Evolutionary conservation across 1,140 invertebrate genomes (phyloP).

Genomic region (Physella acuta): DNA sequence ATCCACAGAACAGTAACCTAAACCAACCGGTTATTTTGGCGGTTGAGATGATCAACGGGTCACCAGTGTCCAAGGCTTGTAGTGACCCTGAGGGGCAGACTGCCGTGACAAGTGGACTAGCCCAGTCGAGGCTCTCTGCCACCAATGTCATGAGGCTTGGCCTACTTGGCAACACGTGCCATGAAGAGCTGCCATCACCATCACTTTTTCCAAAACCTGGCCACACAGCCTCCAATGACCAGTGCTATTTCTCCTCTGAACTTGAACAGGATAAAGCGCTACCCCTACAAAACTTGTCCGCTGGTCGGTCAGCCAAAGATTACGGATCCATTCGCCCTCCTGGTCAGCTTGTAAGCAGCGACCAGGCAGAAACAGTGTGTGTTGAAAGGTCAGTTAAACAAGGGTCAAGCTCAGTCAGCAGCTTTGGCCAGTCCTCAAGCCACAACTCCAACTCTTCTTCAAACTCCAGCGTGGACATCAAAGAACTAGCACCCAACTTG

Average conservation of each 20-base stretch:
- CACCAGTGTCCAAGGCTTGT: constrained; percentile 26
- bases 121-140: constrained; percentile 8
- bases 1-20: not conserved
- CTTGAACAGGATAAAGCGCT: not conserved
- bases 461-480: not conserved
- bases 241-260: not conserved
- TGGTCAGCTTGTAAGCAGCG: too few relatives aligned
- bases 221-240: not conserved
- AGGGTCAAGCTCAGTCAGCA: not conserved
- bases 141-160: constrained; percentile 16
- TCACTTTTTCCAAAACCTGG: constrained; percentile 7
- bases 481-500: not conserved
- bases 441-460: not conserved
- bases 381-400: not conserved
- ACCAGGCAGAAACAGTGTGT: too few relatives aligned
- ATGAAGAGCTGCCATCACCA: constrained; percentile 8
- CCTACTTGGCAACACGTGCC: not conserved
- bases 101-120: not conserved
- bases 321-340: constrained; percentile 13
- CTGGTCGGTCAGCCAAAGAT: not conserved
- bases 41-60: constrained; percentile 3
- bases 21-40: too few relatives aligned
- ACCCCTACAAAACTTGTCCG: not conserved
- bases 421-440: not conserved
- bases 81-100: too few relatives aligned